phyloP scores from a whole-genome alignment of 1,140 invertebrate species.

The Panagrolaimus sp. region DNA sequence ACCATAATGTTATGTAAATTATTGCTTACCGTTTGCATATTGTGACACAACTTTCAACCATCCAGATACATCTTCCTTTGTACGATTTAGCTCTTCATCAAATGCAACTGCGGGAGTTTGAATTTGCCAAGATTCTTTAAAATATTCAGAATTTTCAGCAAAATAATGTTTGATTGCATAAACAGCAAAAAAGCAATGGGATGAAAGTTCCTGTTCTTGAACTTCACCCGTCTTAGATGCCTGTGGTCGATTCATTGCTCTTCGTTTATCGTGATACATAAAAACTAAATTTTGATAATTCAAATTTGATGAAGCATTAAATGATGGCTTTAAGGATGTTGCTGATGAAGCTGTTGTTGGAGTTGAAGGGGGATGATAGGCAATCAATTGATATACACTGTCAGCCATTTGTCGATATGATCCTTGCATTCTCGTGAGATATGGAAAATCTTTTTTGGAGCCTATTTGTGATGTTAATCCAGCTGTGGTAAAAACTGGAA shows the following conservation, averaged over 20 bases:
- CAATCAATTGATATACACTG: conserved; percentile 50
- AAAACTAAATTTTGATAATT: conserved; percentile 55
- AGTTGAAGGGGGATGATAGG: conserved; percentile 35
- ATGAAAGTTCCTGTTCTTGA: conserved; percentile 39
- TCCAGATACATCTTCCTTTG: conserved; percentile 35
- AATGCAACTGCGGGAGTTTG: conserved; percentile 51
- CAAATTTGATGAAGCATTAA: conserved; percentile 25
- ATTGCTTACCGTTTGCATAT: conserved; percentile 51
- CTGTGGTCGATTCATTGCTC: conserved; percentile 47
- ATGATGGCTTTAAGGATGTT: conserved; percentile 3
- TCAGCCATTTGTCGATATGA: conserved; percentile 71
- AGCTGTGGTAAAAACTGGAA: conserved; percentile 78
- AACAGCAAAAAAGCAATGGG: conserved; percentile 57
- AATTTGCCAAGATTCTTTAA: conserved; percentile 49
- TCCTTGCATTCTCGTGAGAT: conserved; percentile 78
- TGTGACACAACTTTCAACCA: conserved; percentile 52
- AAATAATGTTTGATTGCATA: conserved; percentile 59
- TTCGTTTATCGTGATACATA: conserved; percentile 57
- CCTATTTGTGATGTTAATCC: conserved; percentile 75
- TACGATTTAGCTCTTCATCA: conserved; percentile 51
- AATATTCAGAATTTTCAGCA: conserved; percentile 45
- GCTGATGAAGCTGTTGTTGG: conserved; percentile 14
- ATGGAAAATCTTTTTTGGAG: conserved; percentile 69
- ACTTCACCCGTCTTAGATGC: conserved; percentile 19
- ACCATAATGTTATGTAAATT: too few relatives aligned